phyloP scores from a whole-genome alignment of 2,797 vertebrate genomes.

The Coregonus sp. region DNA sequence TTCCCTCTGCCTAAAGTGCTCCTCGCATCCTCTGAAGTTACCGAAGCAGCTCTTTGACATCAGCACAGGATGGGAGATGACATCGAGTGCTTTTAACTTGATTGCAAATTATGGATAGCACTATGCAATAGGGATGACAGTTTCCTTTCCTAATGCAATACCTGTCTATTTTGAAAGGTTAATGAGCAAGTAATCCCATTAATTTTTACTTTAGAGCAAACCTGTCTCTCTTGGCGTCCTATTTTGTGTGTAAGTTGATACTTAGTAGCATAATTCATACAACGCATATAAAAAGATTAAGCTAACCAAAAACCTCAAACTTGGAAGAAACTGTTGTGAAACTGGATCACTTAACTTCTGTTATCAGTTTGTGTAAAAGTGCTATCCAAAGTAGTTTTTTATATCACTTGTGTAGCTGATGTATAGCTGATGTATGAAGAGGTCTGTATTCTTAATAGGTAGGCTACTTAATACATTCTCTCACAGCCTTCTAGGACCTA shows the following conservation, averaged over 20 bases:
- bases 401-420: constrained; percentile 35
- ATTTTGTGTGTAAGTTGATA: constrained; percentile 66
- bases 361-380: constrained; percentile 10
- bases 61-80: constrained; percentile 73
- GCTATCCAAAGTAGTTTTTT: constrained; percentile 22
- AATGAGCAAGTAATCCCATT: constrained; percentile 79
- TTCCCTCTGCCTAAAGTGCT: constrained; percentile 61
- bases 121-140: constrained; percentile 60
- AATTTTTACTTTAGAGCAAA: constrained; percentile 75
- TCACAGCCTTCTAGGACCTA: constrained; percentile 73
- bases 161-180: constrained; percentile 78
- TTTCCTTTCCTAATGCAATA: constrained; percentile 71
- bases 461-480: constrained; percentile 65
- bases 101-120: constrained; percentile 79
- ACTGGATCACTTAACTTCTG: neutral
- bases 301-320: neutral
- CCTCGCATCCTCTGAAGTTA: constrained; percentile 71
- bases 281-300: neutral
- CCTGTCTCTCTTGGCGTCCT: constrained; percentile 72
- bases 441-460: constrained; percentile 44
- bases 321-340: neutral
- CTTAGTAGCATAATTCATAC: constrained; percentile 16
- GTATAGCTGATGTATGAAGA: constrained; percentile 38
- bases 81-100: constrained; percentile 78
- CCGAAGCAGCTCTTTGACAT: constrained; percentile 74